Percentiles rank a stretch among this genome's conserved stretches.
phyloP scores from a whole-genome alignment of 2,113 vertebrate genomes.

The Rhea pennata region DNA sequence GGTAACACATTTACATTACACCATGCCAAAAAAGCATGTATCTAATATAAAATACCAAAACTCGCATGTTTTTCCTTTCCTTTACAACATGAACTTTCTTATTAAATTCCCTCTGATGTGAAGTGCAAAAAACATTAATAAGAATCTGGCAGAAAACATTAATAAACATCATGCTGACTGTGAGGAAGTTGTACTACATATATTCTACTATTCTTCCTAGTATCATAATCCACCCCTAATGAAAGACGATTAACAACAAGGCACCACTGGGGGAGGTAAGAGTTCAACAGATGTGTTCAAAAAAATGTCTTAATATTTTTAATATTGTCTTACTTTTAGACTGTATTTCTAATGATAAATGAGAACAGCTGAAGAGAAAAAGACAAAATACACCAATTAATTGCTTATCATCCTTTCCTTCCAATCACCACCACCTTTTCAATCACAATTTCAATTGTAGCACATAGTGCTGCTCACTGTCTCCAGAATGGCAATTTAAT shows the following conservation, averaged over 20 bases:
- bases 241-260: neutral
- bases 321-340: neutral
- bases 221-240: neutral
- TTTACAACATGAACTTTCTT: neutral
- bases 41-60: neutral
- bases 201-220: neutral
- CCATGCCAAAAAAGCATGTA: neutral
- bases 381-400: neutral
- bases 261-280: neutral
- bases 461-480: neutral
- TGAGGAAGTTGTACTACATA: neutral
- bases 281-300: neutral
- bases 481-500: neutral
- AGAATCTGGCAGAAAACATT: neutral
- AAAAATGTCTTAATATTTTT: neutral
- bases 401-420: neutral
- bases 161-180: neutral
- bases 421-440: neutral
- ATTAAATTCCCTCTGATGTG: neutral
- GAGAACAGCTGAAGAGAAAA: neutral
- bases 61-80: neutral
- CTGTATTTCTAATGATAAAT: neutral
- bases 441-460: neutral
- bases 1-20: neutral
- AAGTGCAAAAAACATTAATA: neutral